These are phyloP conservation scores for Leiothrix lutea DNA, from an alignment of 2,113 vertebrate species.

Conservation along the genomic window DNA sequence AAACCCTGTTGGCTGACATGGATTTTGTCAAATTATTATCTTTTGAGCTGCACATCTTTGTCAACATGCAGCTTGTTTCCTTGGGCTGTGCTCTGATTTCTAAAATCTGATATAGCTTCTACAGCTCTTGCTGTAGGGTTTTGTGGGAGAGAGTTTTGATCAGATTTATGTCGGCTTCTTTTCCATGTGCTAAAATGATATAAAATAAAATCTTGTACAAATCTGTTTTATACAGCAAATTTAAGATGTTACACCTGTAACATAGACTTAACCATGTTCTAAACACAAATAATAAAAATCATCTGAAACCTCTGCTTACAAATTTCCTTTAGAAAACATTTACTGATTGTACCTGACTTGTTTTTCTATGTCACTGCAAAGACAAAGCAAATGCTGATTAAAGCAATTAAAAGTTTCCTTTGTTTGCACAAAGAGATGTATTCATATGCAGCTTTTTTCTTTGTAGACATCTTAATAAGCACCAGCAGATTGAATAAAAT, in stretches of 20 bases:
- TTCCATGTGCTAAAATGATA: not conserved
- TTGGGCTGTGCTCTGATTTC: not conserved
- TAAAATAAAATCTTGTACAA: not conserved
- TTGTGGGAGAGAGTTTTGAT: not conserved
- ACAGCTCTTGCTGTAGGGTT: not conserved
- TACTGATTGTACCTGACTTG: constrained; percentile 84
- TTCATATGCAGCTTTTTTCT: constrained; percentile 83
- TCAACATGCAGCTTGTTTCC: not conserved
- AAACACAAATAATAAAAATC: constrained; percentile 56
- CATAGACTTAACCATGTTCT: not conserved
- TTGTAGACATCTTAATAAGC: constrained; percentile 95
- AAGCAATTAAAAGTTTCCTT: constrained; percentile 98
- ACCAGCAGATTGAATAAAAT: constrained; percentile 94
- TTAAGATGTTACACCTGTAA: not conserved
- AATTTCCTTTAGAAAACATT: constrained; percentile 84
- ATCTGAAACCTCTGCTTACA: constrained; percentile 48
- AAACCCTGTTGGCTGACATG: not conserved
- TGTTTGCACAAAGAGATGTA: constrained; percentile 87
- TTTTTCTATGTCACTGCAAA: constrained; percentile 89
- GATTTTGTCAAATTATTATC: not conserved
- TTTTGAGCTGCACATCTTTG: not conserved
- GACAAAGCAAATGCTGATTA: constrained; percentile 94
- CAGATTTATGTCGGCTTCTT: not conserved
- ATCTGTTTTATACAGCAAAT: not conserved
- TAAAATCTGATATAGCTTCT: not conserved